These are phyloP conservation scores for Caenorhabditis sinica DNA, from an alignment of 2,888 invertebrate species.

Conservation along the genomic window DNA sequence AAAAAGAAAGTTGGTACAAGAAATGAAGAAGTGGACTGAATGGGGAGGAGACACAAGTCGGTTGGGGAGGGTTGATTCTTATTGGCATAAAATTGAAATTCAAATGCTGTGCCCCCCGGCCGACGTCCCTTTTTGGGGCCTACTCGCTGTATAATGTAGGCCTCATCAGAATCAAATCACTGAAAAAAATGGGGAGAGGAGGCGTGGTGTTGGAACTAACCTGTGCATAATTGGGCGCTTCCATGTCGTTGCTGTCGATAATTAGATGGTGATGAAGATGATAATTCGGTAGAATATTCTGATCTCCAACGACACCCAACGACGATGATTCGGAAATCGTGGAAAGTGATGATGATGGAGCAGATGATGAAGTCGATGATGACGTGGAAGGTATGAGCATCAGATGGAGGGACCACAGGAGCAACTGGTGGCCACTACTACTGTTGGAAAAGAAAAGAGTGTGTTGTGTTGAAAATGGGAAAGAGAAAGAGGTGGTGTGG, in stretches of 20 bases:
- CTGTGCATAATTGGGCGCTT: slow-evolving; percentile 68
- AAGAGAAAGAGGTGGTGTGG: slow-evolving; percentile 30
- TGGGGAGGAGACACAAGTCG: slow-evolving; percentile 12
- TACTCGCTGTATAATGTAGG: slow-evolving; percentile 44
- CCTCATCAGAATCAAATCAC: slow-evolving; percentile 56
- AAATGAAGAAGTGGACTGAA: slow-evolving; percentile 15
- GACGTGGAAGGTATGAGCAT: slow-evolving; percentile 39
- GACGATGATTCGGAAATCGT: slow-evolving; percentile 35
- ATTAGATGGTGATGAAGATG: slow-evolving; percentile 45
- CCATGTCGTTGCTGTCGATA: slow-evolving; percentile 39
- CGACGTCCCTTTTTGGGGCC: slow-evolving; percentile 28
- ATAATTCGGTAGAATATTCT: slow-evolving; percentile 31
- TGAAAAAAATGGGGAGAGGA: background rate
- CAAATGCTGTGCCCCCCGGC: slow-evolving; percentile 46
- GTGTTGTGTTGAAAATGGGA: slow-evolving; percentile 40
- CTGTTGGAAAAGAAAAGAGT: slow-evolving; percentile 26
- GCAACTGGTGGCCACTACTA: slow-evolving; percentile 36
- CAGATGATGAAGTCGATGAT: slow-evolving; percentile 11
- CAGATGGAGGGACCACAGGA: slow-evolving; percentile 19
- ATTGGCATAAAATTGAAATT: slow-evolving; percentile 70
- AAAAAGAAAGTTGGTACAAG: background rate
- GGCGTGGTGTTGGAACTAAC: slow-evolving; percentile 41
- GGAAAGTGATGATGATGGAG: slow-evolving; percentile 21
- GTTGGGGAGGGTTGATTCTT: slow-evolving; percentile 40
- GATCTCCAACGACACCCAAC: background rate